Percentiles rank a stretch among this genome's conserved stretches.
phyloP scores from a whole-genome alignment of 2,113 vertebrate genomes.

The Sinocyclocheilus anshuiensis region DNA sequence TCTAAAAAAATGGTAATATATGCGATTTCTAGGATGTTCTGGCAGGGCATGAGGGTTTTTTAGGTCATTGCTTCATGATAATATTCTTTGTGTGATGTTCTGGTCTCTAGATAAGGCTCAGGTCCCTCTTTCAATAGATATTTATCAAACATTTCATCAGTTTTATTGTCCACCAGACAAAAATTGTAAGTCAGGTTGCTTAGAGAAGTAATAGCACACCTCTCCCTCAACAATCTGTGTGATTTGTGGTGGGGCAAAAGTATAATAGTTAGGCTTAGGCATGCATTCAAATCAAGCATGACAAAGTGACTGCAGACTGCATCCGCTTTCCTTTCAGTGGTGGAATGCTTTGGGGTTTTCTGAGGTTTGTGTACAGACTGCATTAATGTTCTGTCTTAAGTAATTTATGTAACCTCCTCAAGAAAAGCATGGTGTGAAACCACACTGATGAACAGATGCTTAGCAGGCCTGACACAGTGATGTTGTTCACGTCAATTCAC shows the following conservation, averaged over 20 bases:
- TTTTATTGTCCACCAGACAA: background rate
- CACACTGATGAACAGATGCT: conserved; percentile 27
- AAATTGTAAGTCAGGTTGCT: background rate
- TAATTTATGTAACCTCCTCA: background rate
- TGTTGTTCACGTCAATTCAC: conserved; percentile 26
- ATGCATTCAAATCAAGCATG: background rate
- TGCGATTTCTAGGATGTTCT: too few relatives aligned
- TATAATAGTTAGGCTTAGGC: background rate
- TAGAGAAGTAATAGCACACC: background rate
- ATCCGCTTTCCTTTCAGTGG: background rate
- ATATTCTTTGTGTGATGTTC: background rate
- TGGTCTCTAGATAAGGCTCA: background rate
- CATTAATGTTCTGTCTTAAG: conserved; percentile 11
- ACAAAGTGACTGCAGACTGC: background rate
- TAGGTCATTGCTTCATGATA: background rate
- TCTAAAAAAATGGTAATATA: too few relatives aligned
- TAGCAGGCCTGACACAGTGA: background rate
- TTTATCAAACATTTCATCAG: background rate
- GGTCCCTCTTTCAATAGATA: background rate
- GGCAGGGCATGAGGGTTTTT: background rate
- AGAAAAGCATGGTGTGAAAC: conserved; percentile 20
- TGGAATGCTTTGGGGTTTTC: background rate
- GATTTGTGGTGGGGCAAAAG: background rate
- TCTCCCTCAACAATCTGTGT: background rate
- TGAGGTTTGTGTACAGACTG: conserved; percentile 5